Conservation (phyloP, 2,888 invertebrate genomes). For the Caenorhabditis afra region DNA sequence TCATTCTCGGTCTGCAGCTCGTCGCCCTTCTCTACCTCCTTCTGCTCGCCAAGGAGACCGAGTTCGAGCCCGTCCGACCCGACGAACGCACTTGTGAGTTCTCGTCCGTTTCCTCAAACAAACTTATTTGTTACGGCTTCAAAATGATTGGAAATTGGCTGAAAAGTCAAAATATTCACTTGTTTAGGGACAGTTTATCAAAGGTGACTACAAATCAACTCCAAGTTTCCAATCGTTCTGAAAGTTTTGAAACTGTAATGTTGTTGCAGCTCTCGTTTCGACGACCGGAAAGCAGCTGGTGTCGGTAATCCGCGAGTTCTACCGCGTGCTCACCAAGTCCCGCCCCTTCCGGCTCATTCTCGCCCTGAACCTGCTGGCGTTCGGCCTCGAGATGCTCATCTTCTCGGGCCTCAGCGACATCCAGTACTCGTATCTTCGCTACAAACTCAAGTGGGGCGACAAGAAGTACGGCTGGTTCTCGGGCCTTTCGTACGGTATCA, state of each 20-base stretch:
- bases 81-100: conserved; percentile 52
- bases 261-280: conserved; percentile 46
- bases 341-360: conserved; percentile 61
- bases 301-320: conserved; percentile 61
- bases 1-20: conserved; percentile 74
- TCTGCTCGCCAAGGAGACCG: conserved; percentile 64
- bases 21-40: conserved; percentile 79
- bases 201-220: no score
- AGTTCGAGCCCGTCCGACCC: conserved; percentile 29
- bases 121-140: no score
- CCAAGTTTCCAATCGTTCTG: neutral
- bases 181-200: no score
- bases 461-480: conserved; percentile 78
- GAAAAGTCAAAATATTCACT: no score
- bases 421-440: conserved; percentile 75
- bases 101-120: no score
- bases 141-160: no score
- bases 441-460: conserved; percentile 75
- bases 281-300: conserved; percentile 52
- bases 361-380: conserved; percentile 68
- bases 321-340: conserved; percentile 55
- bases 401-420: conserved; percentile 71
- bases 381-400: conserved; percentile 65
- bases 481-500: conserved; percentile 73
- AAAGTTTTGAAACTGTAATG: neutral